phyloP scores from a whole-genome alignment of 30 jellyfish, hydroid and myxozoan species.

The Catostylus mosaicus region DNA sequence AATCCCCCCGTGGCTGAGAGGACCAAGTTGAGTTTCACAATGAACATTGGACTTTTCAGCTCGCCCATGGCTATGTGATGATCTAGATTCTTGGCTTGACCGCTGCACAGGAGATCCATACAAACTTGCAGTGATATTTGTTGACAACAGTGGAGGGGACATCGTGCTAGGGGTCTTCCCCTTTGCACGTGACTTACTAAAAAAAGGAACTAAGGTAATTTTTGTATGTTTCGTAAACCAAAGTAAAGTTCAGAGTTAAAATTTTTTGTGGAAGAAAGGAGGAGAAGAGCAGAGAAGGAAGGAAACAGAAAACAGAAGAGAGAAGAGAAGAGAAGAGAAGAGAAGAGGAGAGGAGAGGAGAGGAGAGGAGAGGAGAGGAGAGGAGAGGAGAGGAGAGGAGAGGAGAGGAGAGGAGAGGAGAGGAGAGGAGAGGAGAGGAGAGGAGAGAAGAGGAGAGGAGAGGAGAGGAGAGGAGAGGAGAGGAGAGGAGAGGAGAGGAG shows the following conservation, averaged over 20 bases:
- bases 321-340: background rate
- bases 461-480: background rate
- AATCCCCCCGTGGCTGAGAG: too few relatives aligned
- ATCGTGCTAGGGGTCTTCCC: constrained; percentile 86
- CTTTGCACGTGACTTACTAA: constrained; percentile 72
- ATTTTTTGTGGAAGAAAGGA: background rate
- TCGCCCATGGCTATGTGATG: constrained; percentile 89
- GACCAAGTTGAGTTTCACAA: too few relatives aligned
- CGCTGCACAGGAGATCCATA: constrained; percentile 73
- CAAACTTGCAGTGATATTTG: constrained; percentile 76
- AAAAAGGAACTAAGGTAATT: constrained; percentile 84
- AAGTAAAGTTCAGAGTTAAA: too few relatives aligned
- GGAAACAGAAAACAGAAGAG: too few relatives aligned
- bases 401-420: background rate
- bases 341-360: background rate
- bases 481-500: background rate
- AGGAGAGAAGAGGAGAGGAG: background rate
- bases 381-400: background rate
- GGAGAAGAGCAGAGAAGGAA: background rate
- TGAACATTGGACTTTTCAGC: too few relatives aligned
- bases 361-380: background rate
- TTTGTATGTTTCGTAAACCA: background rate
- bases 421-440: background rate
- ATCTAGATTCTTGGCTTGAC: constrained; percentile 69
- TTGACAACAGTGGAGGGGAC: constrained; percentile 97